These are phyloP conservation scores for Chromis chromis DNA, from an alignment of 2,797 vertebrate genomes.

Conservation along the genomic window DNA sequence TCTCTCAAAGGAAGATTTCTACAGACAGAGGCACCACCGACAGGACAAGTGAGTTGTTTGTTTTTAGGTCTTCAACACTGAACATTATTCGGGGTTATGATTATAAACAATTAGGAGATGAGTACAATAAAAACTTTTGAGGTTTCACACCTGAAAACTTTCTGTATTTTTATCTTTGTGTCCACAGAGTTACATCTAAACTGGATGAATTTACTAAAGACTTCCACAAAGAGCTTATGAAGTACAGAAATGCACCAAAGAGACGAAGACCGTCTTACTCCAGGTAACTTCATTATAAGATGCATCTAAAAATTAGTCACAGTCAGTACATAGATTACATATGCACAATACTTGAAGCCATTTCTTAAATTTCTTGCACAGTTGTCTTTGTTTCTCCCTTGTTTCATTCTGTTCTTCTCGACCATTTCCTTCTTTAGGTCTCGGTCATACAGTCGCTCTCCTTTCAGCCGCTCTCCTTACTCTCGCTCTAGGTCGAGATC, in stretches of 20 bases:
- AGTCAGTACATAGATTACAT: slow-evolving; percentile 1
- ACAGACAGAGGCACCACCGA: slow-evolving; percentile 92
- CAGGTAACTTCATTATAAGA: slow-evolving; percentile 84
- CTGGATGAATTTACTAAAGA: slow-evolving; percentile 99
- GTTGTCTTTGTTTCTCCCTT: neutral
- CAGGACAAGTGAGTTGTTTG: slow-evolving; percentile 92
- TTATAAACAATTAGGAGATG: slow-evolving; percentile 6
- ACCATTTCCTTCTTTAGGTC: slow-evolving; percentile 84
- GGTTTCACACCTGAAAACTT: neutral
- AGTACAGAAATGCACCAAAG: slow-evolving; percentile 98
- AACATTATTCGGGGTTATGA: neutral
- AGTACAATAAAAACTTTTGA: neutral
- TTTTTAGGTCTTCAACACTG: neutral
- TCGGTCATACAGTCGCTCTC: slow-evolving; percentile 95
- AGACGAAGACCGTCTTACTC: slow-evolving; percentile 95
- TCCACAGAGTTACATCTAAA: slow-evolving; percentile 94
- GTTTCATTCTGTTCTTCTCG: slow-evolving; percentile 5
- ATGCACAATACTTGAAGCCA: neutral
- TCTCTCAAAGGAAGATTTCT: slow-evolving; percentile 96
- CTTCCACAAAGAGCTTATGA: slow-evolving; percentile 99
- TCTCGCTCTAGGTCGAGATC: slow-evolving; percentile 88
- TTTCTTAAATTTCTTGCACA: slow-evolving; percentile 7
- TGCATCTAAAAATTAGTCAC: slow-evolving; percentile 1
- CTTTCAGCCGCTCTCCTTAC: slow-evolving; percentile 93
- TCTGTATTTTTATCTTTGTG: slow-evolving; percentile 15